Base-by-base conservation (phyloP, 2,113 vertebrate genomes). In the Corynorhinus townsendii region DNA sequence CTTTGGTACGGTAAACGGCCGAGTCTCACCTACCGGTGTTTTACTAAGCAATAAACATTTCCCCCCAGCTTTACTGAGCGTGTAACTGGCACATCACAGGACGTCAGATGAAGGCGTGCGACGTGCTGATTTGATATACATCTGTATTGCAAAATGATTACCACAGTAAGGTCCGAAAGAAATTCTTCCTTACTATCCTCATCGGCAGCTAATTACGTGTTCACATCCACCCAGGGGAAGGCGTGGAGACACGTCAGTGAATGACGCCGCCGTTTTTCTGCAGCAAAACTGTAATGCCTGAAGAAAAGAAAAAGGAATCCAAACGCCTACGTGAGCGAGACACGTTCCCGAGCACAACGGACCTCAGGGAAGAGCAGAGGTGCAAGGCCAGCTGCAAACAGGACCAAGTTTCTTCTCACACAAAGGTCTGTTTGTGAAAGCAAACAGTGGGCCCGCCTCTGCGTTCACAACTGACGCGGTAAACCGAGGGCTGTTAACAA, bases 11-110 rank as follows among this genome's bases (percentile, higher is more conserved):
- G 24, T 43, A 76, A 30, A 91, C 15, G 68, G 35, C n/a, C 38
- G 30, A 16, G 30, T 81, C 45, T 72, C 75, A 86, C 43, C 71
- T 73, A 56, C 76, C 28, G 3, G 35, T 12, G 47, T 86, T 80
- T 80, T 54, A 90, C 8, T 79, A 73, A 87, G 47, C 92, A 86
- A 90, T 22, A 82, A 43, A 69, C 24, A 52, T 56, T 38, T 9
- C 17, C 28, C 11, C 56, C 30, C 47, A 6, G 38, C 38, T 56
- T 84, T 83, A 47, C 1, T 56, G 45, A 68, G 62, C 49, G 22
- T 22, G 10, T 5, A 49, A 56, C 3, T 79, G 38, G 77, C 47
- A 38, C 7, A 52, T 5, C 11, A 30, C 38, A 49, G 1, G 30
- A 12, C 35, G 10, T 72, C 59, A 43, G n/a, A n/a, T 62, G 49